Base-by-base conservation (phyloP, 1,140 invertebrate species). In the Calephelis nemesis region DNA sequence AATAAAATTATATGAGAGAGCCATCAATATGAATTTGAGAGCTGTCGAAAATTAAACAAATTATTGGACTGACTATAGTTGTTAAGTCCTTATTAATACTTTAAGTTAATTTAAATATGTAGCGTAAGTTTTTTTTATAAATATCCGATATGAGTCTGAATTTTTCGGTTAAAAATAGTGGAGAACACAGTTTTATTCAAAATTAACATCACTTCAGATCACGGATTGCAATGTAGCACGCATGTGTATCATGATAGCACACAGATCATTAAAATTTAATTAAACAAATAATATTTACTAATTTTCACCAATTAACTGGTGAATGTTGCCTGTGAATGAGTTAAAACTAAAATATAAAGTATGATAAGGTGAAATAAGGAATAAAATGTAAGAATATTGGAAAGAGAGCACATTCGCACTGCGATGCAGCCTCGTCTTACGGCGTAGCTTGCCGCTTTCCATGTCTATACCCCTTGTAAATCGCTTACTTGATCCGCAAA, bases 391-490 rank as follows among this genome's bases (percentile, higher is more conserved):
- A 65, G 65, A 63, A 64, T 68, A 68, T 71, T 67, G 65, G 70
- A 75, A 78, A 81, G 75, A 88, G 76, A 79, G 83, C 87, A 90
- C 85, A 73, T 82, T 79, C 74, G 81, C 87, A 90, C 87, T 73
- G 82, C 82, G 85, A 79, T 80, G 81, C 64, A 80, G 85, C 78
- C 79, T 69, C 77, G 79, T 81, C 78, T 83, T 79, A 82, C 79
- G 87, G 87, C 85, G 79, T 79, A 76, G 86, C 86, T 88, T 89
- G 86, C 83, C 81, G 87, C 86, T 91, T 91, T 89, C 78, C 77
- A 74, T 88, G 84, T 87, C 71, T 79, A 75, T 75, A 70, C 62
- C 63, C 64, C 68, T 68, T 77, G 73, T 74, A 50, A 68, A 76
- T 76, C 76, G 77, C 79, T 80, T 81, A 74, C 79, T 86, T 78